Evolutionary conservation across 2,113 vertebrate species (phyloP), one percentile per base, ranked within the genome.

Genomic region (Thymallus thymallus): DNA sequence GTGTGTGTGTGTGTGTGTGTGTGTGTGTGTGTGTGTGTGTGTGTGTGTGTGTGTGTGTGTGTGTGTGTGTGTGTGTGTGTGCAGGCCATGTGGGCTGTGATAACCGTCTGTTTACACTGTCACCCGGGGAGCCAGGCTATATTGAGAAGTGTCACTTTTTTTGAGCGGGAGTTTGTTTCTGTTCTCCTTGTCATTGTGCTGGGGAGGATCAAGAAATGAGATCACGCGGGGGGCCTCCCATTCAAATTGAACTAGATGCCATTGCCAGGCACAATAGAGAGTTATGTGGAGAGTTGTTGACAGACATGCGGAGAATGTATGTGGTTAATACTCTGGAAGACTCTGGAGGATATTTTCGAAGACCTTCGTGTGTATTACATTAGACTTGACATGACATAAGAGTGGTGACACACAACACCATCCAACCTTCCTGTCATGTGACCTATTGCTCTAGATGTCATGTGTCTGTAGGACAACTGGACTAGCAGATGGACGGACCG

Each of bases 311-410:
- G 51, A 22, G 79, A 81, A 82, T 84, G 80, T 55, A 62, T 71
- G 68, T 56, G 48, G 71, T 76, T 76, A 83, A 82, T 41, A 71
- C 60, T 48, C 30, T 82, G 82, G 3, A 51, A 51, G 48, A 51
- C 48, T 45, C 5, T 51, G 48, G 16, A 18, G 3, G 48, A 51
- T 88, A 85, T 87, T 88, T 87, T 80, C 83, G 75, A 86, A 86
- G 63, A 80, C 80, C 87, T 88, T 88, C 78, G 76, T 76, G 71
- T 80, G 76, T 68, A 45, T 78, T 67, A 73, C 0, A 35, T 80
- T 78, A 80, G 79, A 87, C 69, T 84, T 78, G 64, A 72, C 6
- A 71, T 82, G 75, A 71, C 1, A 30, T 70, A 51, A 41, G 72
- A 56, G 48, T 74, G 51, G 76, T 32, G 64, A 71, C 75, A 70